phyloP scores from a whole-genome alignment of 2,888 invertebrate genomes.

The Phyllotreta striolata region DNA sequence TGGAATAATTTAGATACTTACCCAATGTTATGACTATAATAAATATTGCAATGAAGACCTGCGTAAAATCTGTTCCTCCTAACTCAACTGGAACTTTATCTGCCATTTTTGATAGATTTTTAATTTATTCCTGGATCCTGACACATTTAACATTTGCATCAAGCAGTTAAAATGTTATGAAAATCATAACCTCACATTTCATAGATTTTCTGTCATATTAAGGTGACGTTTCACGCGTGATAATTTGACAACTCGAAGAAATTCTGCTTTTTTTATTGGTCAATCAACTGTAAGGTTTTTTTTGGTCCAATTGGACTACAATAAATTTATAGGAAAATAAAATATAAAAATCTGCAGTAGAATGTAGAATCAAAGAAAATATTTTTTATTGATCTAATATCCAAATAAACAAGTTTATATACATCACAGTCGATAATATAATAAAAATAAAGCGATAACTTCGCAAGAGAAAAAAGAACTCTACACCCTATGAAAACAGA shows the following conservation, averaged over 20 bases:
- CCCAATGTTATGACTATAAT: slow-evolving; percentile 48
- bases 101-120: slow-evolving; percentile 30
- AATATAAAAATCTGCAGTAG: no score
- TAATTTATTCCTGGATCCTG: neutral
- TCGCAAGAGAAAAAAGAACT: neutral
- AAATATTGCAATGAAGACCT: slow-evolving; percentile 46
- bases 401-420: neutral
- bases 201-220: no score
- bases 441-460: neutral
- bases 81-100: slow-evolving; percentile 40
- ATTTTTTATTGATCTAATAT: neutral
- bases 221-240: no score
- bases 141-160: slow-evolving; percentile 1
- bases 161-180: no score
- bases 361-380: no score
- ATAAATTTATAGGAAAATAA: no score
- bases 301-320: no score
- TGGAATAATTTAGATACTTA: slow-evolving; percentile 27
- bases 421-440: slow-evolving; percentile 2
- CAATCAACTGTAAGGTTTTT: no score
- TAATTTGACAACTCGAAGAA: no score
- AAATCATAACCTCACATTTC: no score
- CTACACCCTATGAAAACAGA: neutral
- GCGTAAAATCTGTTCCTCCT: slow-evolving; percentile 43
- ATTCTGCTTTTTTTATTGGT: no score